Base-by-base conservation (phyloP, 53 echinoderm and acorn worm genomes). In the Arbacia lixula region DNA sequence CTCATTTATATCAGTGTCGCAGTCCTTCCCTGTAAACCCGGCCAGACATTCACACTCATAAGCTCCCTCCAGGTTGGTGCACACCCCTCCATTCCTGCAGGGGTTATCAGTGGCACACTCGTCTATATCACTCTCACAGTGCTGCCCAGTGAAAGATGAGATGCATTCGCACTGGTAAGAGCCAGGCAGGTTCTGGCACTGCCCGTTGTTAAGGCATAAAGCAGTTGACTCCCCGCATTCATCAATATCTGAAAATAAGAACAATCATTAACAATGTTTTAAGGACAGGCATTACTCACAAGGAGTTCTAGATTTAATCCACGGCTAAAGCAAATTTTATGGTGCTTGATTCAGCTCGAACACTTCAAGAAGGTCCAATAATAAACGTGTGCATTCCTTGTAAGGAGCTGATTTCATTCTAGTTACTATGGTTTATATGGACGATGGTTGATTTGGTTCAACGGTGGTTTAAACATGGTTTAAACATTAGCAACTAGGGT, bases 131-230 rank as follows among this genome's bases (percentile, higher is more conserved):
- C 43, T 43, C 71, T 71, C 39, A 16, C 71, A 71, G 36, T 55
- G 75, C 53, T 30, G 34, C 34, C 75, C 75, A 2, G 55, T 34
- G 75, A 32, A 75, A 3, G 75, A 34, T 20, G 28, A 4, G 17
- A 53, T 53, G 12, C 75, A 75, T 19, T 75, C 33, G 12, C 75
- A 75, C 25, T 53, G 32, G 56, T 75, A 75, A 32, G 75, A 75
- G 6, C 75, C 75, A 9, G 52, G 53, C 9, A 25, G 11, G 56
- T 75, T 75, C 19, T 34, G 6, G 55, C 75, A 75, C 24, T 14
- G 33, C 6, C 75, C 75, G 6, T 54, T 54, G 40, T 75, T 75
- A 12, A 34, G 75, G 54, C 75, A 75, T 20, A 75, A 26, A 32
- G 1, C 12, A 20, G 16, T 11, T 1, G 31, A 36, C 34, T 54